These are phyloP conservation scores for Eilema caniola DNA, from an alignment of 2,888 invertebrate genomes.

Conservation along the genomic window DNA sequence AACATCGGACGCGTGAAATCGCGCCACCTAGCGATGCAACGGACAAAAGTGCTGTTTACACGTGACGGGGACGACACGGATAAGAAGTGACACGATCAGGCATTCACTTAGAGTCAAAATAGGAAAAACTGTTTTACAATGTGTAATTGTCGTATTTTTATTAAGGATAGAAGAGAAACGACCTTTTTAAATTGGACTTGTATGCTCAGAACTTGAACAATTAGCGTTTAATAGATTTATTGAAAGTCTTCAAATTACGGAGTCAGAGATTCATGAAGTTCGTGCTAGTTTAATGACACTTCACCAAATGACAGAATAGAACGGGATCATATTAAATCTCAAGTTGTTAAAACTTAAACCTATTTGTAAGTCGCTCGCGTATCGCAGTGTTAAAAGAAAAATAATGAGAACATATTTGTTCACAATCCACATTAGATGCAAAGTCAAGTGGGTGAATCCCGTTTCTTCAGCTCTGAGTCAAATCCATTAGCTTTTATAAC, in stretches of 20 bases:
- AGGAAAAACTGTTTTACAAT: neutral
- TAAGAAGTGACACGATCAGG: neutral
- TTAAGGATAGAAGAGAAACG: too few species aligned
- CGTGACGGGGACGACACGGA: conserved; percentile 32
- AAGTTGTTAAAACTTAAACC: neutral
- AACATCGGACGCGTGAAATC: conserved; percentile 56
- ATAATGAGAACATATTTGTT: conserved; percentile 2
- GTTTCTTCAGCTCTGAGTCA: neutral
- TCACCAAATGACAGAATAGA: neutral
- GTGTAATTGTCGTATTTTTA: too few species aligned
- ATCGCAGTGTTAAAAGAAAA: neutral
- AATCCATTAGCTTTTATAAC: neutral
- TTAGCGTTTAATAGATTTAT: too few species aligned
- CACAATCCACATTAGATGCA: neutral
- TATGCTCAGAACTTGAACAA: too few species aligned
- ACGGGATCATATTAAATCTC: neutral
- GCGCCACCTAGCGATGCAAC: conserved; percentile 42
- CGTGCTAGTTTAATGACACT: too few species aligned
- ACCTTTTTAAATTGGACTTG: too few species aligned
- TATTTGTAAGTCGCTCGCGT: neutral
- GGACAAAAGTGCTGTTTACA: conserved; percentile 17
- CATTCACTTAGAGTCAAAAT: neutral
- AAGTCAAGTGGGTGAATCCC: neutral
- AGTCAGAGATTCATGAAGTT: neutral
- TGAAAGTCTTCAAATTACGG: neutral